These are phyloP conservation scores for Aphaenogaster ashmeadi DNA, from an alignment of 1,140 invertebrate genomes.

Conservation along the genomic window DNA sequence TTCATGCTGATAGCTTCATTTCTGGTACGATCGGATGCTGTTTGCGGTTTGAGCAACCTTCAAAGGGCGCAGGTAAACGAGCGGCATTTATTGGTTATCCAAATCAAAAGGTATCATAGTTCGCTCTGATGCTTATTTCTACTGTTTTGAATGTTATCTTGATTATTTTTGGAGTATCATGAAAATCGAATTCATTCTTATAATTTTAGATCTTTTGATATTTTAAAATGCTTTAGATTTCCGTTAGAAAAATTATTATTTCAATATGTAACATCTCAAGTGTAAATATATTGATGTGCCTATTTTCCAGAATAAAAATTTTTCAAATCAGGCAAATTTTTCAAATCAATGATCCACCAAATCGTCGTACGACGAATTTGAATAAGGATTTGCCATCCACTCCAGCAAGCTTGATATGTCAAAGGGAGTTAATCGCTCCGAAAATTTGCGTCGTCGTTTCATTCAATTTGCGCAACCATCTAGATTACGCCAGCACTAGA, in stretches of 20 bases:
- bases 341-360: neutral
- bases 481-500: neutral
- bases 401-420: conserved; percentile 8
- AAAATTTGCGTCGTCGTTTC: conserved; percentile 41
- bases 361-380: neutral
- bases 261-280: neutral
- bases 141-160: neutral
- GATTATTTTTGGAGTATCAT: neutral
- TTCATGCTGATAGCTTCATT: conserved; percentile 56
- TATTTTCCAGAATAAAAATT: neutral
- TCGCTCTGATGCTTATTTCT: neutral
- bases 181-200: neutral
- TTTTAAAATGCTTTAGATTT: conserved; percentile 5
- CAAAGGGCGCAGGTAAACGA: conserved; percentile 23
- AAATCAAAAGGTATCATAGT: conserved; percentile 15
- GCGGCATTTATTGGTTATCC: conserved; percentile 5
- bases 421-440: conserved; percentile 39
- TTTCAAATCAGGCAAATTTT: neutral
- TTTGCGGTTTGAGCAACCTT: conserved; percentile 38
- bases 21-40: conserved; percentile 38
- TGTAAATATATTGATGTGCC: neutral
- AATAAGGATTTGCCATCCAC: neutral
- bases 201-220: conserved; percentile 1
- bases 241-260: neutral
- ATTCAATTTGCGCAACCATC: conserved; percentile 47